Percentiles rank a stretch among this genome's conserved stretches.
Conservation (phyloP, 2,888 invertebrate genomes). For the Pseudoips prasinana region DNA sequence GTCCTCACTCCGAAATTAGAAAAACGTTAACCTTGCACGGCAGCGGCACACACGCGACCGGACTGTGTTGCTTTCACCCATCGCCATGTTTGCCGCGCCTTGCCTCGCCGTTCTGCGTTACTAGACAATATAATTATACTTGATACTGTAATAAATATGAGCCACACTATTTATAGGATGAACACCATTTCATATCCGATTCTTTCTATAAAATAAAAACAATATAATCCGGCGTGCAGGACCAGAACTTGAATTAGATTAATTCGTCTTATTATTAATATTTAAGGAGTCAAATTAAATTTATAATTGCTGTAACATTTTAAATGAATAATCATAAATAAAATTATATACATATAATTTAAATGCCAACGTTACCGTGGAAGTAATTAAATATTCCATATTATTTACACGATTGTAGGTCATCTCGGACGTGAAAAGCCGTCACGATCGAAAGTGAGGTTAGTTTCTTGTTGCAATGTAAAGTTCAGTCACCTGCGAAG, state of each 20-base stretch:
- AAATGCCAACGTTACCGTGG: too few species aligned
- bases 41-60: slow-evolving; percentile 61
- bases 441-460: slow-evolving; percentile 67
- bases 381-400: slow-evolving; percentile 3
- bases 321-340: too few species aligned
- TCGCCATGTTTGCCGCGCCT: slow-evolving; percentile 54
- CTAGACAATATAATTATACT: slow-evolving; percentile 52
- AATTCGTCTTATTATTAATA: too few species aligned
- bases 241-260: too few species aligned
- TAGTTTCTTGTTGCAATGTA: slow-evolving; percentile 51
- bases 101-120: slow-evolving; percentile 50
- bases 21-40: slow-evolving; percentile 75
- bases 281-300: too few species aligned
- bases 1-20: slow-evolving; percentile 70
- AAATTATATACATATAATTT: too few species aligned
- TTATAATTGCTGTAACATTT: too few species aligned
- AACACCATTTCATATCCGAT: too few species aligned
- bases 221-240: too few species aligned
- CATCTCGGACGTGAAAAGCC: slow-evolving; percentile 48
- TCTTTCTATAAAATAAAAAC: too few species aligned
- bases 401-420: slow-evolving; percentile 32
- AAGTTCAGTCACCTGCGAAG: slow-evolving; percentile 50
- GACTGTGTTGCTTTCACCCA: slow-evolving; percentile 66
- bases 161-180: neutral
- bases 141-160: slow-evolving; percentile 8